Base-by-base conservation (phyloP, 2,797 vertebrate species). In the Trachops cirrhosus region DNA sequence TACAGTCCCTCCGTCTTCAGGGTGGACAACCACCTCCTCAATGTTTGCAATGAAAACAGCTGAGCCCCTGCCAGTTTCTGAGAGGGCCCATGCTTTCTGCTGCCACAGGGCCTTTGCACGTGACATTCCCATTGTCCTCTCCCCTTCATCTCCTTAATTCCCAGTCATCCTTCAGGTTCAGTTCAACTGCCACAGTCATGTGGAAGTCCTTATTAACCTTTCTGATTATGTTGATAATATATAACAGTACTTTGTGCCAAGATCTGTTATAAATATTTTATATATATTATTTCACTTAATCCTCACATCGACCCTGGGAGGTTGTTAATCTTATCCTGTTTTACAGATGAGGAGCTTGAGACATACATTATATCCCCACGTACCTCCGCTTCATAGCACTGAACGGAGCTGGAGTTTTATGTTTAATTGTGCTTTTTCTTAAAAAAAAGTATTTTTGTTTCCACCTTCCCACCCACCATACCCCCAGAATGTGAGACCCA, bases 71-170 rank as follows among this genome's bases (percentile, higher is more conserved):
- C 41, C 21, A 16, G 46, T 44, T 67, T 12, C 21, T 73, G 19
- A 64, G 32, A 62, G 52, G 83, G 39, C 32, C 71, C 34, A 11
- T 1, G 15, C 34, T 50, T 70, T 59, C 39, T 52, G 44, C 86
- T 87, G 86, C 71, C 77, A 37, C 71, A 29, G 86, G 64, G 22
- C 26, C 67, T 97, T 83, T 82, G 90, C n/a, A 44, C n/a, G 0
- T 44, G 39, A n/a, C 4, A 0, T 91, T 80, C 16, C 37, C 14
- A 9, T 48, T 59, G 3, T 15, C 34, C 24, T 67, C 29, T 80
- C 3, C 50, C 24, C 29, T 91, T 68, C 44, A 21, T 57, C 52
- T 89, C 41, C 34, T 84, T 84, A 67, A 68, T 89, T 44, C 34
- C 10, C 78, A 7, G 68, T 75, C 24, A 86, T 29, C n/a, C 54